Evolutionary conservation across 2,888 invertebrate genomes (phyloP), one percentile per base, ranked within the genome.

Genomic region (Arctia plantaginis): DNA sequence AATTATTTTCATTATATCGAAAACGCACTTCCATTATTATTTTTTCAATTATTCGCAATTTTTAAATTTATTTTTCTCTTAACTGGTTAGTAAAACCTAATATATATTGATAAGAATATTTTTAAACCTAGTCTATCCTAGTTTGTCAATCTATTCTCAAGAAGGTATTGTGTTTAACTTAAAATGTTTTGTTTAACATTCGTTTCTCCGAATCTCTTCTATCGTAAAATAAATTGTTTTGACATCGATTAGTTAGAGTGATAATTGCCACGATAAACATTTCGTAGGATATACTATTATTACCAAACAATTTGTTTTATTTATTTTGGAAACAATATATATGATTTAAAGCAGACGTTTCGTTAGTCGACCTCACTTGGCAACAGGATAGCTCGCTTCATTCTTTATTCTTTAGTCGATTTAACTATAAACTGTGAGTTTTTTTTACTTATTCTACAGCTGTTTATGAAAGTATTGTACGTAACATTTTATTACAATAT

Each of bases 361-460:
- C 39, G 47, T 74, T 71, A 55, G 47, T n/a, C 71, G 69, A 69
- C 62, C 33, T 41, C 68, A 51, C 44, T 75, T 71, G 75, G 75
- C 68, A 69, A 51, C 64, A 12, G 65, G 23, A 41, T 51, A 30
- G 35, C 27, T 41, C 65, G 39, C 30, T 72, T 65, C 44, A 51
- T 33, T 69, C 55, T 41, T 6, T 27, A 59, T 27, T 62, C 27
- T 62, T 30, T 69, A 55, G 55, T 69, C 39, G 30, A 30, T 62
- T 59, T 62, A 30, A 62, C 27, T 62, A 69, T n/a, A 35, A n/a
- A n/a, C 27, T 39, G 27, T 18, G 55, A 39, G 39, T 12, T 69
- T 62, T n/a, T n/a, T 55, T 59, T 4, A 12, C 15, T 59, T 8
- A 30, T 30, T 7, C 18, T 30, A 30, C 27, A 15, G 30, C 8